Percentiles rank a stretch among this genome's conserved stretches.
Conservation (phyloP, 2,888 invertebrate genomes). For the Sericinus montela region DNA sequence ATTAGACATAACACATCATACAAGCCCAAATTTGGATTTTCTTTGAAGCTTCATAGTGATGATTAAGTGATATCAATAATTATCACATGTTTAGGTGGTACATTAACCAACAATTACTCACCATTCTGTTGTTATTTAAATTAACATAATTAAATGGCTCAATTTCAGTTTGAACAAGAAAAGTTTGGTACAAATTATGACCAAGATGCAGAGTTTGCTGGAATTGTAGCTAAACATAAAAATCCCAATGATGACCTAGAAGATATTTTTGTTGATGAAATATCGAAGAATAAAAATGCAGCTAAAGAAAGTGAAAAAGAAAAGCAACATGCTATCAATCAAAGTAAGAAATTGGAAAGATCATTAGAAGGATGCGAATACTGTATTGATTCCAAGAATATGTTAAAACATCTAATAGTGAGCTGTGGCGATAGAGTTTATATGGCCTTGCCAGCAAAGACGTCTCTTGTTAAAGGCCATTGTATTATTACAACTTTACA, state of each 20-base stretch:
- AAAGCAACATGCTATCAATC: constrained; percentile 83
- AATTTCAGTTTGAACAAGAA: constrained; percentile 84
- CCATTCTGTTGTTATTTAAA: no score
- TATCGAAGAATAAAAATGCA: constrained; percentile 82
- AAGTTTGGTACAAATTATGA: constrained; percentile 89
- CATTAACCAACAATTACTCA: no score
- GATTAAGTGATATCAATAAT: no score
- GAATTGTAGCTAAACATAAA: constrained; percentile 83
- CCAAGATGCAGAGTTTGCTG: constrained; percentile 88
- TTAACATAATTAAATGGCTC: not conserved
- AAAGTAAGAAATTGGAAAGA: constrained; percentile 84
- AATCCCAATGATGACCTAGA: constrained; percentile 87
- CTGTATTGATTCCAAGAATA: constrained; percentile 89
- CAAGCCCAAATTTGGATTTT: no score
- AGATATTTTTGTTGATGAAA: constrained; percentile 90
- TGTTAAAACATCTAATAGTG: constrained; percentile 91
- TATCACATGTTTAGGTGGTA: no score
- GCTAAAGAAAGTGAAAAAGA: constrained; percentile 81
- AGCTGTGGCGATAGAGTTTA: constrained; percentile 91
- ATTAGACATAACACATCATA: no score
- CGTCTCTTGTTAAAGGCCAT: constrained; percentile 91
- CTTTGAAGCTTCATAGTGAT: no score
- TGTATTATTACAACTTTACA: constrained; percentile 91
- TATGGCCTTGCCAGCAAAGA: constrained; percentile 87
- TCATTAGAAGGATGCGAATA: constrained; percentile 89